A percentile compares a stretch with the other conserved stretches of the same genome.
These are phyloP conservation scores for Ptilorrhoa leucosticta DNA, from an alignment of 2,113 vertebrate species.

Conservation along the genomic window DNA sequence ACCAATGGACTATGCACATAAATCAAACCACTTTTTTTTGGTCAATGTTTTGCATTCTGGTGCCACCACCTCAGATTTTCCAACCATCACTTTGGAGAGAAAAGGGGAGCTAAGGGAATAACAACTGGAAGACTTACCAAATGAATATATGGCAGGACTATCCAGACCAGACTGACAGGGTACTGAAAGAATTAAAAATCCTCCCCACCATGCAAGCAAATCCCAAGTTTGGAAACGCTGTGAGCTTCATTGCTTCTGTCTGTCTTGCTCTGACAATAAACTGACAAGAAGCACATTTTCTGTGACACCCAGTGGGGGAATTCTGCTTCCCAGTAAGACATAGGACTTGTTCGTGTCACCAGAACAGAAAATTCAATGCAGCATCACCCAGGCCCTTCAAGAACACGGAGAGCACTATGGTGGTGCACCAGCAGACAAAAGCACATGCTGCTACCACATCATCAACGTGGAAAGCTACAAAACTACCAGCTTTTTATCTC, in stretches of 20 bases:
- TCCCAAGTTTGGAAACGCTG: not conserved
- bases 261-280: not conserved
- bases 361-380: not conserved
- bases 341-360: not conserved
- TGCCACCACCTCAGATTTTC: not conserved
- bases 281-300: not conserved
- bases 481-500: not conserved
- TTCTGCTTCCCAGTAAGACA: not conserved
- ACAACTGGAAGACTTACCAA: not conserved
- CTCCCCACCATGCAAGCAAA: not conserved
- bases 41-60: not conserved
- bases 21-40: not conserved
- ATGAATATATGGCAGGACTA: not conserved
- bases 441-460: rapidly evolving
- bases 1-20: not conserved
- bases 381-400: not conserved
- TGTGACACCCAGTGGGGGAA: not conserved
- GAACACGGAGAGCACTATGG: rapidly evolving
- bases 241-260: not conserved
- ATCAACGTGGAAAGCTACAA: not conserved
- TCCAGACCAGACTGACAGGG: not conserved
- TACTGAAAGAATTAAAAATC: not conserved
- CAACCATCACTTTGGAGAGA: not conserved
- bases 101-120: not conserved
- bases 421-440: not conserved